Base-by-base conservation (phyloP, 2,888 invertebrate genomes). In the Tetragnatha montana region DNA sequence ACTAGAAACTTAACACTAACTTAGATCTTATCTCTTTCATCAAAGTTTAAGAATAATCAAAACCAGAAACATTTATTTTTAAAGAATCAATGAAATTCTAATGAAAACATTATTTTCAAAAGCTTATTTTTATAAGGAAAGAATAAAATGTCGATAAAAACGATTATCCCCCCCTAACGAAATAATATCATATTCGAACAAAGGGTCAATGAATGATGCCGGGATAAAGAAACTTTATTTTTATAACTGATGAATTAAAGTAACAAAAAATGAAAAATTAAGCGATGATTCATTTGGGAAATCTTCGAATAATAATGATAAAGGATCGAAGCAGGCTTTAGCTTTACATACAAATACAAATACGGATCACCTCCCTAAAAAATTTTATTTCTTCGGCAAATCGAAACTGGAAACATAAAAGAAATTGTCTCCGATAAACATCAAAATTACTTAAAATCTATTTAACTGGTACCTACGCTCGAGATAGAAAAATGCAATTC, bases 401-500 rank as follows among this genome's bases (percentile, higher is more conserved):
- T 14, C 12, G 74, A 22, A 22, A 22, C 35, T 22, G 35, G 35
- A 17, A 74, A 22, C 7, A 74, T n/a, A 47, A 17, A 22, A 12
- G 12, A 4, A 74, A 35, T 22, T 35, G 4, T 17, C 22, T n/a
- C 17, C 4, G 19, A 10, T n/a, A 19, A 19, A 19, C 19, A 12
- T 73, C 19, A 10, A 17, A 73, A 73, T n/a, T 19, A 73, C 73
- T 17, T n/a, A 73, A 17, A 73, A 73, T 73, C 19, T 17, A 35
- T 35, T 35, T 35, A 35, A 35, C 35, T 35, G 35, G 35, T 35
- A 35, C 35, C 35, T 35, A 35, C 35, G 35, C 35, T 35, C 4
- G 35, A 76, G 8, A 19, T 19, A 76, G 35, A 76, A 76, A 76
- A 50, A 17, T n/a, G 47, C 49, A 82, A 74, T 82, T 82, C 74